These are phyloP conservation scores for Meloidogyne hapla DNA, from an alignment of 1,140 invertebrate species.

Conservation along the genomic window DNA sequence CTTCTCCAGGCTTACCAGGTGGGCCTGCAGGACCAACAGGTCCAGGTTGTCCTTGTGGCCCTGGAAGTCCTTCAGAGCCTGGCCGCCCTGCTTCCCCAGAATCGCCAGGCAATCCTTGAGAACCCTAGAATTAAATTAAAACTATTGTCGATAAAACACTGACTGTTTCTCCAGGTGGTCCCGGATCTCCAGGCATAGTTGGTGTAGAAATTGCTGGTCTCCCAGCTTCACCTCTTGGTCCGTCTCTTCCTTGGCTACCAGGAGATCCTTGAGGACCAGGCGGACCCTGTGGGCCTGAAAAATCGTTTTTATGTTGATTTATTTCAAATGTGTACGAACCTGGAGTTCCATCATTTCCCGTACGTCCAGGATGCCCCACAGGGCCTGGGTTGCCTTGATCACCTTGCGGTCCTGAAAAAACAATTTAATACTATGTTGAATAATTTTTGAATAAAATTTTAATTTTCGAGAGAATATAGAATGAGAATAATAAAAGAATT, in stretches of 20 bases:
- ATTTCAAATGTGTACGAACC: slow-evolving; percentile 20
- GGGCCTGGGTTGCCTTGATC: slow-evolving; percentile 51
- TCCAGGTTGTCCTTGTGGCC: slow-evolving; percentile 27
- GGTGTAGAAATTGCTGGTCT: slow-evolving; percentile 63
- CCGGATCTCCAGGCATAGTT: slow-evolving; percentile 61
- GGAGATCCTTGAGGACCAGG: slow-evolving; percentile 51
- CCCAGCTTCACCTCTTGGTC: slow-evolving; percentile 60
- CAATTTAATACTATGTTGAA: background rate
- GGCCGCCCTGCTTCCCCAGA: slow-evolving; percentile 47
- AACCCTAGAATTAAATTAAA: slow-evolving; percentile 41
- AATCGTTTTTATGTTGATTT: background rate
- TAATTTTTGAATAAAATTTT: too few relatives aligned
- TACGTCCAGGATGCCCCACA: slow-evolving; percentile 47
- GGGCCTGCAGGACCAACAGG: slow-evolving; percentile 46
- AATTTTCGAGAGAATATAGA: slow-evolving; percentile 9
- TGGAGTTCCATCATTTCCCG: slow-evolving; percentile 58
- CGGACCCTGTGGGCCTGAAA: slow-evolving; percentile 53
- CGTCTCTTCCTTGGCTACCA: slow-evolving; percentile 56
- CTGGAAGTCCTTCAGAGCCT: slow-evolving; percentile 50
- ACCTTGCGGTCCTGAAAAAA: slow-evolving; percentile 49
- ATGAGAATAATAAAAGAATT: slow-evolving; percentile 5
- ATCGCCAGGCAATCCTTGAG: slow-evolving; percentile 53
- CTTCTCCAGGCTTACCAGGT: slow-evolving; percentile 51
- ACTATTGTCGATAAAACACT: background rate
- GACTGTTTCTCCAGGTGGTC: slow-evolving; percentile 57